Conservation (phyloP, 2,888 invertebrate species). For the Ephialtes manifestator region DNA sequence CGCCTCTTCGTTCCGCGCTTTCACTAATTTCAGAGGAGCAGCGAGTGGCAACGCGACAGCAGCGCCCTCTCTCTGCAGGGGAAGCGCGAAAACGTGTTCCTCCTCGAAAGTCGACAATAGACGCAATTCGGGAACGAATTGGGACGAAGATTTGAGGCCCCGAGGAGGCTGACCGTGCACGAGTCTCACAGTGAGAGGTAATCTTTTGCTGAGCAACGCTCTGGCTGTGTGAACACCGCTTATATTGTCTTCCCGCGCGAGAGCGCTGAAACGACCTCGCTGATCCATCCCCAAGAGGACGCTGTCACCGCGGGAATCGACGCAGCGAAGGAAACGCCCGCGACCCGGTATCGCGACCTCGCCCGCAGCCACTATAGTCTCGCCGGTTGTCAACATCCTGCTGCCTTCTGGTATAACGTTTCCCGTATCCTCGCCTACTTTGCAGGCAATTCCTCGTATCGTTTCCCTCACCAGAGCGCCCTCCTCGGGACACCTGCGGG, state of each 20-base stretch:
- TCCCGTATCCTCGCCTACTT: conserved; percentile 85
- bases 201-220: conserved; percentile 94
- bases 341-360: conserved; percentile 90
- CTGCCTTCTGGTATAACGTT: conserved; percentile 90
- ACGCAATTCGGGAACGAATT: conserved; percentile 94
- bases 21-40: conserved; percentile 94
- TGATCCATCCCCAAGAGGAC: conserved; percentile 94
- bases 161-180: conserved; percentile 96
- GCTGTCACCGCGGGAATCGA: conserved; percentile 94
- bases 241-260: conserved; percentile 97
- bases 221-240: conserved; percentile 97
- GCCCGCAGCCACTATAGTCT: conserved; percentile 93
- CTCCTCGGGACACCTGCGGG: conserved; percentile 91
- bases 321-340: conserved; percentile 94
- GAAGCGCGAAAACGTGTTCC: conserved; percentile 94
- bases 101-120: conserved; percentile 94
- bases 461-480: conserved; percentile 93
- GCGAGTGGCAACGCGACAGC: conserved; percentile 94
- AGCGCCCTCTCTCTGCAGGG: conserved; percentile 92
- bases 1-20: conserved; percentile 93
- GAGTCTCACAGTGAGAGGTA: conserved; percentile 96
- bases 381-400: conserved; percentile 93
- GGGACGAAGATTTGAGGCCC: conserved; percentile 92
- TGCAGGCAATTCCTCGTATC: conserved; percentile 89
- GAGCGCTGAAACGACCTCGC: conserved; percentile 96